Percentiles rank a stretch among this genome's conserved stretches.
phyloP scores from a whole-genome alignment of 2,113 vertebrate genomes.

The Gallinago jamesoni region DNA sequence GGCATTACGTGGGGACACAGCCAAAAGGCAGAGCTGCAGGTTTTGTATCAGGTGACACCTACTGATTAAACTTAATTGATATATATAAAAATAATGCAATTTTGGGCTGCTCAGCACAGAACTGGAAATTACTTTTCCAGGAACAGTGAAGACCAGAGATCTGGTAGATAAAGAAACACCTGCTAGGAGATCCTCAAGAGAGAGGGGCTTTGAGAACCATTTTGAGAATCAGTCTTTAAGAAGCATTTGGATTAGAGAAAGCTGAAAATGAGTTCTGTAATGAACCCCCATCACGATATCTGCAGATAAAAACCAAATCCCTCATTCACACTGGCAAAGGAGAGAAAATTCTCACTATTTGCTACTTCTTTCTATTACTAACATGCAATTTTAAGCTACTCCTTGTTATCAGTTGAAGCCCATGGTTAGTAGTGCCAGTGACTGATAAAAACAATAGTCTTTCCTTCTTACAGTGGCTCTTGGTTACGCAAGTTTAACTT shows the following conservation, averaged over 20 bases:
- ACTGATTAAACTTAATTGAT: neutral
- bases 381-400: neutral
- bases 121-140: neutral
- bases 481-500: neutral
- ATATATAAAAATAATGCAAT: neutral
- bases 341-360: neutral
- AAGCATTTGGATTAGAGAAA: neutral
- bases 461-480: neutral
- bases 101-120: neutral
- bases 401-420: neutral
- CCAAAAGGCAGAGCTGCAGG: too few relatives aligned
- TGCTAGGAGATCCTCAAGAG: neutral
- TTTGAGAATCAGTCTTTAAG: neutral
- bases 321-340: neutral
- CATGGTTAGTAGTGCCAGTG: neutral
- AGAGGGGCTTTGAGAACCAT: neutral
- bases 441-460: neutral
- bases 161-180: neutral
- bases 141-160: neutral
- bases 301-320: neutral
- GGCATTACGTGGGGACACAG: neutral
- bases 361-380: neutral
- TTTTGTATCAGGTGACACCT: too few relatives aligned
- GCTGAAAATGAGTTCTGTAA: neutral
- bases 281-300: neutral